Evolutionary conservation across 2,113 vertebrate genomes (phyloP).

Genomic region (Enhydra lutris): DNA sequence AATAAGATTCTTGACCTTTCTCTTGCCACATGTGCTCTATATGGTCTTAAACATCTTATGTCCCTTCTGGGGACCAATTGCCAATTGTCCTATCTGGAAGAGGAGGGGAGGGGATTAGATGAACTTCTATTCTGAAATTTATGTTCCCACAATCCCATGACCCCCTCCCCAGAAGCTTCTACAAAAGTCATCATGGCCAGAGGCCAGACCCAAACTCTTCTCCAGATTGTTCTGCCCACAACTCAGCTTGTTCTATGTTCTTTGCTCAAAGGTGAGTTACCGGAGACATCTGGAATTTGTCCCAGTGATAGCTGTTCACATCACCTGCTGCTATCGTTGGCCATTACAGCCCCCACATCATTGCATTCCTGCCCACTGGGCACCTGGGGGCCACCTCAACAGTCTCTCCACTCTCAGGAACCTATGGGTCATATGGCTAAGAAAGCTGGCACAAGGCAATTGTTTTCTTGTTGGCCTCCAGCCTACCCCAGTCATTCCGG

Average conservation of each 20-base stretch:
- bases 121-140: background rate
- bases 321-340: background rate
- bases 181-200: background rate
- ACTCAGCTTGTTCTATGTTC: background rate
- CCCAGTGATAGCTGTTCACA: background rate
- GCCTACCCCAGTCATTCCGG: background rate
- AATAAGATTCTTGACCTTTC: slow-evolving; percentile 28
- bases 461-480: background rate
- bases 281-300: background rate
- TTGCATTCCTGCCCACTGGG: background rate
- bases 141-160: background rate
- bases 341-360: background rate
- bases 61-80: background rate
- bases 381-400: background rate
- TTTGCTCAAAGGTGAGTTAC: background rate
- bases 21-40: background rate
- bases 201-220: background rate
- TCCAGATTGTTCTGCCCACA: background rate
- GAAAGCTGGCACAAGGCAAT: background rate
- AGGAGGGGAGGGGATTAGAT: background rate
- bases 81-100: background rate
- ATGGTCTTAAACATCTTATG: background rate
- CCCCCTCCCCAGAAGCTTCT: background rate
- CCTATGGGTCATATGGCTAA: background rate
- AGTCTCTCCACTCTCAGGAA: background rate